Conservation (phyloP, 2,888 invertebrate genomes). For the Hypselothyrea guttata region DNA sequence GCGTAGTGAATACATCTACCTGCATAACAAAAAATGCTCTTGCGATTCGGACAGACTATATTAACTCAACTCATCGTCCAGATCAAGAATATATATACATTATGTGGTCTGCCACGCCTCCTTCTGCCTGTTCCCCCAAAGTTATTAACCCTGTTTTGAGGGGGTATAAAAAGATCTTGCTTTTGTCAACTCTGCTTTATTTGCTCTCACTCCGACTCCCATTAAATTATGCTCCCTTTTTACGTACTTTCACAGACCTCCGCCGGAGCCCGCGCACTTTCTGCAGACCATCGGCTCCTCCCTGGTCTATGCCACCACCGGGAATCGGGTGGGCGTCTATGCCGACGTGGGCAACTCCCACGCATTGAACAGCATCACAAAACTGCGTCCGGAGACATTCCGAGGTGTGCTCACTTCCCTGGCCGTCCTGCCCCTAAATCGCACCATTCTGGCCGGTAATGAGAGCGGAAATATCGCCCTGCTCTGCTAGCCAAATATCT, state of each 20-base stretch:
- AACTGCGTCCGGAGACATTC: conserved; percentile 93
- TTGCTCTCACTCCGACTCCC: no score
- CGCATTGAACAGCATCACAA: conserved; percentile 91
- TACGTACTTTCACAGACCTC: conserved; percentile 85
- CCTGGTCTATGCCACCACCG: conserved; percentile 95
- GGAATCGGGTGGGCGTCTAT: conserved; percentile 95
- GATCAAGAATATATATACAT: no score
- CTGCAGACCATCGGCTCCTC: conserved; percentile 90
- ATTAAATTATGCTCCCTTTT: background rate
- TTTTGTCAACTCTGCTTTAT: no score
- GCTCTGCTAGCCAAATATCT: conserved; percentile 86
- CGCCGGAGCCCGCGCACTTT: conserved; percentile 96
- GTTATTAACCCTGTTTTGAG: no score
- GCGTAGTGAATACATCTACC: no score
- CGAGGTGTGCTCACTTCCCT: conserved; percentile 95
- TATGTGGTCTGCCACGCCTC: no score
- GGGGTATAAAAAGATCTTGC: no score
- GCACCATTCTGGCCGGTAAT: conserved; percentile 93
- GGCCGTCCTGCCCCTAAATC: conserved; percentile 94
- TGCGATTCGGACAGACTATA: no score
- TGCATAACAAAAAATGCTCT: no score
- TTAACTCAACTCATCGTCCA: no score
- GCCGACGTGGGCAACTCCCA: conserved; percentile 86
- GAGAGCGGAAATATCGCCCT: conserved; percentile 94
- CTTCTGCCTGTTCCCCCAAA: no score